Conservation (phyloP, 1,140 invertebrate species). For the Anoplophora glabripennis region DNA sequence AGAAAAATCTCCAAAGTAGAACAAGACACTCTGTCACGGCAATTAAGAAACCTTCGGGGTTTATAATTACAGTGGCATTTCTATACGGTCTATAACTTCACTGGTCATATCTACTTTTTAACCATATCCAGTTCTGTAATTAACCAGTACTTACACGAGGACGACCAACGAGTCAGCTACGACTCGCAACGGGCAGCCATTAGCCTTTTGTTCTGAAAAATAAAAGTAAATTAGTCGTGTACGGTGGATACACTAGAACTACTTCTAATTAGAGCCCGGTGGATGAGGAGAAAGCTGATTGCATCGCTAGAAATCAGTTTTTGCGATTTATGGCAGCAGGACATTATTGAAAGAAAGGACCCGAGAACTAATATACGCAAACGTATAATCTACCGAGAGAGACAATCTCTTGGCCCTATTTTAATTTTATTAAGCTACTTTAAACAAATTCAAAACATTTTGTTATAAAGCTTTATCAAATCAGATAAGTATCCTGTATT, state of each 20-base stretch:
- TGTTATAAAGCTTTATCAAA: too few relatives aligned
- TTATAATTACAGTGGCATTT: slow-evolving; percentile 31
- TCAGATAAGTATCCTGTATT: too few relatives aligned
- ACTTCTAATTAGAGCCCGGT: neutral
- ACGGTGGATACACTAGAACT: too few relatives aligned
- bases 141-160: slow-evolving; percentile 17
- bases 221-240: too few relatives aligned
- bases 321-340: too few relatives aligned
- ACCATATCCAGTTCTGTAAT: slow-evolving; percentile 29
- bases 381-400: too few relatives aligned
- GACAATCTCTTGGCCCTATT: too few relatives aligned
- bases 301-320: too few relatives aligned
- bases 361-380: too few relatives aligned
- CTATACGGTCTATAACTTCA: slow-evolving; percentile 24
- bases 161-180: slow-evolving; percentile 2
- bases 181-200: neutral
- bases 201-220: slow-evolving; percentile 6
- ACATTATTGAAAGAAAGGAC: too few relatives aligned
- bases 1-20: slow-evolving; percentile 26
- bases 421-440: too few relatives aligned
- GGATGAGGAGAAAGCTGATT: neutral
- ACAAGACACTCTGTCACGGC: slow-evolving; percentile 31
- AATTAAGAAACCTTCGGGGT: slow-evolving; percentile 28
- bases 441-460: too few relatives aligned
- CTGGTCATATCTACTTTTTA: slow-evolving; percentile 26